Conservation (phyloP, 2,797 vertebrate genomes). For the Apogon talboti region DNA sequence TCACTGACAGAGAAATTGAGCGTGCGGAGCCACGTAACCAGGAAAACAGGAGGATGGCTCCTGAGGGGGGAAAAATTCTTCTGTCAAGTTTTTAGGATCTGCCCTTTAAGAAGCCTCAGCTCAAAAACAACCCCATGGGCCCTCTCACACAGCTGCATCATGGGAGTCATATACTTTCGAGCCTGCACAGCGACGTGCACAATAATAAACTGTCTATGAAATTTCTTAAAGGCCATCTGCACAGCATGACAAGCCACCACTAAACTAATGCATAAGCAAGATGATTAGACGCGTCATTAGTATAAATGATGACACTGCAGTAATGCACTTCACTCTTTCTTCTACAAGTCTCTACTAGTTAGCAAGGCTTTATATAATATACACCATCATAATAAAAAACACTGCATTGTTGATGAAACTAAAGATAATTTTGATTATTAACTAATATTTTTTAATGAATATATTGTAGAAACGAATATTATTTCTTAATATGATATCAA, state of each 20-base stretch:
- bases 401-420: no score
- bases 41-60: constrained; percentile 25
- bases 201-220: not conserved
- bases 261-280: not conserved
- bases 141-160: constrained; percentile 25
- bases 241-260: constrained; percentile 26
- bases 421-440: no score
- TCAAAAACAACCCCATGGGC: constrained; percentile 7
- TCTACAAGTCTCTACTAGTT: not conserved
- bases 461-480: no score
- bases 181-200: not conserved
- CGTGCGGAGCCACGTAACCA: constrained; percentile 43
- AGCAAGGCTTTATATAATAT: no score
- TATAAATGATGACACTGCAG: no score
- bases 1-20: constrained; percentile 29
- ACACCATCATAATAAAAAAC: no score
- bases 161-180: constrained; percentile 15
- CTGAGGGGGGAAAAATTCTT: not conserved
- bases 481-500: no score
- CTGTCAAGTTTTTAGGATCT: constrained; percentile 17
- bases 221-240: not conserved
- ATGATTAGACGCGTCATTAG: not conserved
- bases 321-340: not conserved
- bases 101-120: constrained; percentile 15
- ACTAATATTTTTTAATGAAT: no score